Evolutionary conservation across 1,140 invertebrate species (phyloP).

Genomic region (Drosophila jambulina): DNA sequence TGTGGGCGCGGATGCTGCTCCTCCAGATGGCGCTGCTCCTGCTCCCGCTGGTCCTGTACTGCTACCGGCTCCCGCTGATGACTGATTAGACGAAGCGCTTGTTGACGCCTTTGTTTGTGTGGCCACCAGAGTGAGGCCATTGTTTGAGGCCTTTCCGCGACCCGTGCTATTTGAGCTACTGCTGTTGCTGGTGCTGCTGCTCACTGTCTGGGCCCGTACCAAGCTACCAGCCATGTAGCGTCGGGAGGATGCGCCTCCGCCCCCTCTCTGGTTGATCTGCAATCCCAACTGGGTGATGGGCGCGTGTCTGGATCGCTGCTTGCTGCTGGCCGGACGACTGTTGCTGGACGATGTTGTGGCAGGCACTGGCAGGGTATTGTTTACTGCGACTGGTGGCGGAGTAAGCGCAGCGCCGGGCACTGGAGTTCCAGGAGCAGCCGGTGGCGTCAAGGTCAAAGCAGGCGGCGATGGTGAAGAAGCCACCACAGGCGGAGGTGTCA

Average conservation of each 20-base stretch:
- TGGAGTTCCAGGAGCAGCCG: conserved; percentile 53
- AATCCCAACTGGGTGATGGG: conserved; percentile 68
- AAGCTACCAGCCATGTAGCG: conserved; percentile 76
- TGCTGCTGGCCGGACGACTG: conserved; percentile 62
- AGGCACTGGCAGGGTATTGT: conserved; percentile 54
- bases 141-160: conserved; percentile 38
- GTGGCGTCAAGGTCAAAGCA: conserved; percentile 56
- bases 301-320: conserved; percentile 54
- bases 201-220: conserved; percentile 77
- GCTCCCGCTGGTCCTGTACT: neutral
- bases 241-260: conserved; percentile 34
- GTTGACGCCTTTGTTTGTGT: conserved; percentile 44
- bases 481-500: neutral
- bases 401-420: conserved; percentile 34
- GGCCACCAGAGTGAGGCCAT: conserved; percentile 47
- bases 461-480: conserved; percentile 54
- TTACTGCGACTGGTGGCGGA: conserved; percentile 18
- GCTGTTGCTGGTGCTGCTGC: conserved; percentile 68
- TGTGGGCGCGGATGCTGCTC: conserved; percentile 34
- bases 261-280: conserved; percentile 55
- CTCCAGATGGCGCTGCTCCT: conserved; percentile 1
- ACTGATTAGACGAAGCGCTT: conserved; percentile 6
- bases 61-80: conserved; percentile 9
- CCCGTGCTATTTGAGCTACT: conserved; percentile 65
- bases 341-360: neutral